These are phyloP conservation scores for Labeo rohita DNA, from an alignment of 2,113 vertebrate genomes.

Conservation along the genomic window DNA sequence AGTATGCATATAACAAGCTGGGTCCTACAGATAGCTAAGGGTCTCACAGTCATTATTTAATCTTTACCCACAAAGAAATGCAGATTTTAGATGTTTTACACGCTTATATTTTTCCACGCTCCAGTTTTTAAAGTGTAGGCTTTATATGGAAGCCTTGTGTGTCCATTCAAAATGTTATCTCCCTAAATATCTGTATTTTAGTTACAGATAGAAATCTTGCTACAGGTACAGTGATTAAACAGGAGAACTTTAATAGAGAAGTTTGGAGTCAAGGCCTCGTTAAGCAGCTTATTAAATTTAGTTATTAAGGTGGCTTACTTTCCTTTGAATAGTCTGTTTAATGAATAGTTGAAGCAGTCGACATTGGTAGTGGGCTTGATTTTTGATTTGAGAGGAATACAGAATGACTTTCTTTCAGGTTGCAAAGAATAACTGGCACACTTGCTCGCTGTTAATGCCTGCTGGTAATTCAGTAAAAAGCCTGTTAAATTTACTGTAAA, in stretches of 20 bases:
- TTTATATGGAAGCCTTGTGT: neutral
- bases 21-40: slow-evolving; percentile 63
- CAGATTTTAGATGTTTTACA: neutral
- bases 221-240: neutral
- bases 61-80: neutral
- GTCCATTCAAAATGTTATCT: neutral
- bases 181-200: neutral
- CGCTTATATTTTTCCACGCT: neutral
- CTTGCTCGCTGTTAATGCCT: neutral
- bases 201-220: neutral
- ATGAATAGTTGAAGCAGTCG: neutral
- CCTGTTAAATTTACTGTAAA: neutral
- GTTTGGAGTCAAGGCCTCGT: neutral
- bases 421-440: neutral
- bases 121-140: neutral
- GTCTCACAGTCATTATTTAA: slow-evolving; percentile 47
- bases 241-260: neutral
- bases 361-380: neutral
- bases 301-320: neutral
- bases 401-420: neutral
- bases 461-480: neutral
- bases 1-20: slow-evolving; percentile 72
- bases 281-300: neutral
- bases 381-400: neutral
- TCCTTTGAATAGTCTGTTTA: neutral